Evolutionary conservation across 2,888 invertebrate genomes (phyloP).

Genomic region (Phaedon cochleariae): DNA sequence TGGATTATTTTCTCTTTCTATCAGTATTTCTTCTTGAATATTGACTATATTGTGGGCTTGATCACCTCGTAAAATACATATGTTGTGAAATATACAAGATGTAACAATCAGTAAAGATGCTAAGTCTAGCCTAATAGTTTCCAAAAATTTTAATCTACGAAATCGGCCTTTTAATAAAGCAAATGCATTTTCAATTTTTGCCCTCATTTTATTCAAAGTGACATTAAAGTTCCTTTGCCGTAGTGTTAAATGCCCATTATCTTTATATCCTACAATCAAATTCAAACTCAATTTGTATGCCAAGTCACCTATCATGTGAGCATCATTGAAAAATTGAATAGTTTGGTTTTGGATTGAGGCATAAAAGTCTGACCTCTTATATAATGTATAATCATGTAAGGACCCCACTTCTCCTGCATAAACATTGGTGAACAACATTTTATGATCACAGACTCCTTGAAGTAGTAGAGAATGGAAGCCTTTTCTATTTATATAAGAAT

Average conservation of each 20-base stretch:
- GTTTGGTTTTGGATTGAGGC: background rate
- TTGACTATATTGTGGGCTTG: no score
- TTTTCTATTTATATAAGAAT: no score
- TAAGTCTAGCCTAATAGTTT: no score
- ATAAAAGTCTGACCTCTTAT: background rate
- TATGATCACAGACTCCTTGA: no score
- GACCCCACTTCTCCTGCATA: no score
- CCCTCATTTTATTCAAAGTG: constrained; percentile 1
- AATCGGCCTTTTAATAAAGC: constrained; percentile 2
- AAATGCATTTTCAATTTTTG: background rate
- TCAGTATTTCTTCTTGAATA: no score
- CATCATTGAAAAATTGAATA: background rate
- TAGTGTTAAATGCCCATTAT: background rate
- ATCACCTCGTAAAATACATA: no score
- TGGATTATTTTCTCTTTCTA: no score
- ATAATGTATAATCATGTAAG: background rate
- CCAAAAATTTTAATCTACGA: background rate
- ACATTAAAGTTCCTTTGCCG: background rate
- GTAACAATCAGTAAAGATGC: background rate
- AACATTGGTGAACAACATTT: no score
- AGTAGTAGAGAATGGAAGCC: no score
- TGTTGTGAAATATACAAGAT: background rate
- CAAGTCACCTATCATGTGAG: constrained; percentile 1
- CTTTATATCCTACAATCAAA: background rate
- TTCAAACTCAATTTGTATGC: constrained; percentile 1